Evolutionary conservation across 2,888 invertebrate genomes (phyloP), one percentile per base, ranked within the genome.

Genomic region (Zaprionus bogoriensis): DNA sequence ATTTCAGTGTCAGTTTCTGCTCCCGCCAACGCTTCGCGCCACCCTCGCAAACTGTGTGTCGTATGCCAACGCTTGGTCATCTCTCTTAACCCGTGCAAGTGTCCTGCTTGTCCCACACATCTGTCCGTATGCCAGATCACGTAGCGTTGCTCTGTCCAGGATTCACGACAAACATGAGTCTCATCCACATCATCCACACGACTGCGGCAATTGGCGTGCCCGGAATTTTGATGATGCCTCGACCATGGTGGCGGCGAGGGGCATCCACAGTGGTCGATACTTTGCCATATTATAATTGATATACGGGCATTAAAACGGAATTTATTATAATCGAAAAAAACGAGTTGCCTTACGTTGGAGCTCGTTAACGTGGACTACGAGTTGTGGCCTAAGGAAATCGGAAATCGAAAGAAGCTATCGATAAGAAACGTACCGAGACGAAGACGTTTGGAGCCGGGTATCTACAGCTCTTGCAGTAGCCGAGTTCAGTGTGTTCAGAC

Each of bases 131-230:
- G 67, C 55, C 67, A 53, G 61, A 71, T 61, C 72, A 70, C 69
- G 69, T 70, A 61, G 67, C 39, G 36, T 48, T 39, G 36, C 32
- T 14, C 41, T 19, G 44, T 54, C 55, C 57, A 14, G 20, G 44
- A 30, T 45, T 50, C 28, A 54, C 61, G 67, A 50, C 69, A 66
- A 70, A 70, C 67, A 55, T 61, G 55, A 66, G 61, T 41, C 72
- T 66, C 67, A 57, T 61, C 48, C 54, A 25, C 61, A 61, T 30
- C 66, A 47, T 47, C 53, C 59, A 48, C 47, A 65, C 47, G 54
- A 66, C 67, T 30, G 39, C n/a, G 54, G 54, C 60, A 36, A 69
- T 51, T 22, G 17, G 27, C 72, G 69, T 71, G 69, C 72, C 38
- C 52, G 19, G 72, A 52, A 72, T 70, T 61, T 48, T 42, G 38